Evolutionary conservation across 2,797 vertebrate genomes (phyloP).

Genomic region (Sebastes baramenuke): DNA sequence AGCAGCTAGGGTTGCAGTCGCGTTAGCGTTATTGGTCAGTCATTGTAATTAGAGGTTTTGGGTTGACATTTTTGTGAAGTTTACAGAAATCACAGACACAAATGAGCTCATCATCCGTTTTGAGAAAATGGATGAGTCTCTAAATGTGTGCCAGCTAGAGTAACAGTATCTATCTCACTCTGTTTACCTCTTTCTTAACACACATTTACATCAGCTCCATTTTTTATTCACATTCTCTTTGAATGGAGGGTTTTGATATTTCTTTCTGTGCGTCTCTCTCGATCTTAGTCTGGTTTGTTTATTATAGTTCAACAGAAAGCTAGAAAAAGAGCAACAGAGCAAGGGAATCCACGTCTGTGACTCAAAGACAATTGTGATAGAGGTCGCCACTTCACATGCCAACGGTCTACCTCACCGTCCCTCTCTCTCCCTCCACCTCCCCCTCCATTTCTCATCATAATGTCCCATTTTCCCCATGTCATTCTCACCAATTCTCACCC

Average conservation of each 20-base stretch:
- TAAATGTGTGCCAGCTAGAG: neutral
- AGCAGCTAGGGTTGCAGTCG: neutral
- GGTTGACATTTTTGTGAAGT: neutral
- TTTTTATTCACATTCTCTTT: neutral
- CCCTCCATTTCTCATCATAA: slow-evolving; percentile 12
- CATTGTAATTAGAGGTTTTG: neutral
- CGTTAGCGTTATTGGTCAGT: neutral
- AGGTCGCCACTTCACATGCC: neutral
- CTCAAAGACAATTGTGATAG: neutral
- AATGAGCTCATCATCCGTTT: neutral
- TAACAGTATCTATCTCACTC: neutral
- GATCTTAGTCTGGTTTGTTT: neutral
- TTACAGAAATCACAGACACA: neutral
- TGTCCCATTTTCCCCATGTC: slow-evolving; percentile 42
- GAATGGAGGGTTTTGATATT: neutral
- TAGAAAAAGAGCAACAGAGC: neutral
- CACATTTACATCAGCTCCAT: neutral
- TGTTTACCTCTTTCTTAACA: neutral
- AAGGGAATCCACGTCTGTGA: neutral
- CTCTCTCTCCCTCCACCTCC: neutral
- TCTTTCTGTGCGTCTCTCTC: neutral
- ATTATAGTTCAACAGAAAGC: neutral
- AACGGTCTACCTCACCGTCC: neutral
- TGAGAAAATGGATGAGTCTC: neutral
- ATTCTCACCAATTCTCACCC: slow-evolving; percentile 72